phyloP scores from a whole-genome alignment of 2,888 invertebrate genomes.

The Deilephila porcellus region DNA sequence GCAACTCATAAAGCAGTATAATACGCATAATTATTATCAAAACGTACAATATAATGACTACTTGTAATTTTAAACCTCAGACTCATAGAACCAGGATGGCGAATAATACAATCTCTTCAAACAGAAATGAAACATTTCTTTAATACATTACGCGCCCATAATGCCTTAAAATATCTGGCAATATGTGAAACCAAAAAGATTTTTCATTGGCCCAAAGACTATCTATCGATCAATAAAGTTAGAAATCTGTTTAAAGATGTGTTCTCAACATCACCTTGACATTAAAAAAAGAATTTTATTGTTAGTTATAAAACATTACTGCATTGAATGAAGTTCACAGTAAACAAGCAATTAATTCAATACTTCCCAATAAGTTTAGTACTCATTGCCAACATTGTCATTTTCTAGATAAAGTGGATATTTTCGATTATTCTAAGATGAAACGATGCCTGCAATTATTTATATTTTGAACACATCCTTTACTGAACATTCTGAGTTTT shows the following conservation, averaged over 20 bases:
- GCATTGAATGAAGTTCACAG: no score
- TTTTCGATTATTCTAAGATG: no score
- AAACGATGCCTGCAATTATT: no score
- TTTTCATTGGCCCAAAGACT: not conserved
- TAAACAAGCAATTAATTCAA: no score
- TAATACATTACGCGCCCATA: not conserved
- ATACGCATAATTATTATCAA: constrained; percentile 29
- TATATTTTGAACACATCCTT: constrained; percentile 3
- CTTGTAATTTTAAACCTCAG: constrained; percentile 33
- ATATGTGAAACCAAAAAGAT: not conserved
- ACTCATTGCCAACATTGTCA: no score
- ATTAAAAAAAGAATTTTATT: no score
- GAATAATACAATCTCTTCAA: constrained; percentile 29
- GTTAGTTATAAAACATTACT: no score
- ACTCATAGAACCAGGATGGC: constrained; percentile 22
- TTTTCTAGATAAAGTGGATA: no score
- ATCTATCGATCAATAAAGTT: not conserved
- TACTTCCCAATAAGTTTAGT: no score
- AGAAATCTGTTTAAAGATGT: not conserved
- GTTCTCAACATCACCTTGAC: not conserved
- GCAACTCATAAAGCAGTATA: not conserved
- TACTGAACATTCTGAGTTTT: constrained; percentile 16
- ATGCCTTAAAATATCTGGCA: not conserved
- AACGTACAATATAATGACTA: constrained; percentile 36
- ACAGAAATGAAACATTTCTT: constrained; percentile 19